A percentile compares a stretch with the other conserved stretches of the same genome.
Evolutionary conservation across 2,888 invertebrate genomes (phyloP).

Genomic region (Lasioglossum morio): DNA sequence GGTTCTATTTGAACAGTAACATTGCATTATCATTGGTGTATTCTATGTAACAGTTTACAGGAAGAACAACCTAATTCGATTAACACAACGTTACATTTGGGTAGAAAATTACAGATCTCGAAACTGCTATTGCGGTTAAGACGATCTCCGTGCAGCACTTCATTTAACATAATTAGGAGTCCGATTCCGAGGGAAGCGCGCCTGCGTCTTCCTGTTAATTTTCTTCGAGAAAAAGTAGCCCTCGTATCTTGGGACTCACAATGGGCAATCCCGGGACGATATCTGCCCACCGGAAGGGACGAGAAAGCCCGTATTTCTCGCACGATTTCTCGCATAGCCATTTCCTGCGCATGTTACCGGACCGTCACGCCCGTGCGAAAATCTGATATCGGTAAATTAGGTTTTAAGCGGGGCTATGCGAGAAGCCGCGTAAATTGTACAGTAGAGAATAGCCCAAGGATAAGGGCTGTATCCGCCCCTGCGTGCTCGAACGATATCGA

Average conservation of each 20-base stretch:
- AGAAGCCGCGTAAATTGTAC: conserved; percentile 32
- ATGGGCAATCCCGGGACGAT: conserved; percentile 15
- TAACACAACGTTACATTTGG: not conserved
- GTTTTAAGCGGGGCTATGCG: conserved; percentile 22
- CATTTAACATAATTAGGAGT: conserved; percentile 1
- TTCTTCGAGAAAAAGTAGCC: not conserved
- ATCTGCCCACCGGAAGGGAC: conserved; percentile 18
- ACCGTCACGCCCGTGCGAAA: conserved; percentile 38
- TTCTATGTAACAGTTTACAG: not conserved
- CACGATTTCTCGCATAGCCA: conserved; percentile 14
- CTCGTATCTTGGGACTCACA: not conserved
- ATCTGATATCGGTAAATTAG: conserved; percentile 48
- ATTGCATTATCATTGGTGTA: not conserved
- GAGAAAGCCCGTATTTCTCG: conserved; percentile 23
- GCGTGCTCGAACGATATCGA: not conserved
- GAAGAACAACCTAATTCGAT: not conserved
- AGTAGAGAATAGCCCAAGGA: conserved; percentile 6
- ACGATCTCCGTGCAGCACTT: not conserved
- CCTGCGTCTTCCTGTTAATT: not conserved
- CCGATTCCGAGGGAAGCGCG: not conserved
- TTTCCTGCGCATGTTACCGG: conserved; percentile 24
- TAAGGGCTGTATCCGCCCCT: conserved; percentile 27
- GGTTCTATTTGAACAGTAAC: no score
- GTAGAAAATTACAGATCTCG: not conserved
- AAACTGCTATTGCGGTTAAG: not conserved